These are phyloP conservation scores for Schizaphis graminum DNA, from an alignment of 2,888 invertebrate species.

Conservation along the genomic window DNA sequence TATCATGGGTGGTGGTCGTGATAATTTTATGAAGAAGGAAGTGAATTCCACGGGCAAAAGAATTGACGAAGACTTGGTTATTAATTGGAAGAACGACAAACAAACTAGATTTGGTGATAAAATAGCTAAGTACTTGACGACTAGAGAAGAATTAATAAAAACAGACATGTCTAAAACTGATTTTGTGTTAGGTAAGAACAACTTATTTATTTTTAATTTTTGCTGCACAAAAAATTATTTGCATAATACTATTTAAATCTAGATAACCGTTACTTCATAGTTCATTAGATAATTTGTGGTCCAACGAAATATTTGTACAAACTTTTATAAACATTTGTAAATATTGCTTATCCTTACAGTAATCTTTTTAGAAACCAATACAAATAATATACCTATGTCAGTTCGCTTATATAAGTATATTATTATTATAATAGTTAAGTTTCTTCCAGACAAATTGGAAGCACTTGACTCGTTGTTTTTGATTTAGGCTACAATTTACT, in stretches of 20 bases:
- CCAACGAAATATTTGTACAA: neutral
- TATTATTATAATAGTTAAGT: neutral
- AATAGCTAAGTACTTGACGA: conserved; percentile 67
- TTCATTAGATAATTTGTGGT: neutral
- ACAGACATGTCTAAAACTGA: conserved; percentile 74
- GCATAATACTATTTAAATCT: neutral
- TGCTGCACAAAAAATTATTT: neutral
- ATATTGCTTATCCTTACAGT: neutral
- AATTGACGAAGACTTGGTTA: conserved; percentile 79
- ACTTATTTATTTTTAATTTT: neutral
- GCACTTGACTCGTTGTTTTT: neutral
- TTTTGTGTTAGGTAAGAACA: conserved; percentile 73
- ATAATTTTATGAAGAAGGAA: conserved; percentile 75
- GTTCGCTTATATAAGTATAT: conserved; percentile 71
- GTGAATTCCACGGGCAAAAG: conserved; percentile 68
- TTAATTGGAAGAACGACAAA: conserved; percentile 77
- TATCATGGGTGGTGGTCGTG: conserved; percentile 89
- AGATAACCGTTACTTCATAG: neutral
- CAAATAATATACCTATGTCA: conserved; percentile 74
- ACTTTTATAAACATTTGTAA: neutral
- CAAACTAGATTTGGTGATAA: conserved; percentile 59
- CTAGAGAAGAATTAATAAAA: conserved; percentile 73
- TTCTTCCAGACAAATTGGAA: neutral
- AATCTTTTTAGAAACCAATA: neutral
- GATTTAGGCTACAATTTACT: conserved; percentile 61